phyloP scores from a whole-genome alignment of 2,113 vertebrate genomes.

The Dromaius novaehollandiae region DNA sequence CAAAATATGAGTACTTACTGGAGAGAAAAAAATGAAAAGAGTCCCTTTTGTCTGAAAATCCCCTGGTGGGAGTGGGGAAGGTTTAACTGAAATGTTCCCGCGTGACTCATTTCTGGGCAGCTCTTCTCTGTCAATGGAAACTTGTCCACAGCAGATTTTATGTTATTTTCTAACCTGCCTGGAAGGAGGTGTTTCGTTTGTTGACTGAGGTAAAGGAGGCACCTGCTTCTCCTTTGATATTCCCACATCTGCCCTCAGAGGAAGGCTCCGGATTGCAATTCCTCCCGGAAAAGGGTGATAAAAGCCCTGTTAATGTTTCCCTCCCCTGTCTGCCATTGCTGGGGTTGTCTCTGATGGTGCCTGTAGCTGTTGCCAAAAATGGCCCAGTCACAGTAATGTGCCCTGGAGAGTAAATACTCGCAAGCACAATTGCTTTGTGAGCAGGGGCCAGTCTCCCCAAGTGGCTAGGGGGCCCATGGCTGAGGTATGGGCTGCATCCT shows the following conservation, averaged over 20 bases:
- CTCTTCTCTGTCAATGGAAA: background rate
- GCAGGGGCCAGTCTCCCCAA: background rate
- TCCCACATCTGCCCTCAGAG: conserved; percentile 3
- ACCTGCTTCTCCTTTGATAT: conserved; percentile 16
- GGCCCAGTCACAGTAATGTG: background rate
- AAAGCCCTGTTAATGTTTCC: background rate
- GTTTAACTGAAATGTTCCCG: background rate
- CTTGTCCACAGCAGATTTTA: background rate
- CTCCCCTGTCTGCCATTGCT: background rate
- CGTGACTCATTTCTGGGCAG: background rate
- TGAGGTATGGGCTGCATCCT: background rate
- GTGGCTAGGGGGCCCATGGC: background rate
- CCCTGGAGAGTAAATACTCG: background rate
- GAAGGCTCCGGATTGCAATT: background rate
- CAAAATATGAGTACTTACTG: background rate
- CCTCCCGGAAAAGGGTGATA: background rate
- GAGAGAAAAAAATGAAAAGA: background rate
- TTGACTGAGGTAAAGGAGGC: background rate
- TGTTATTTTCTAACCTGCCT: conserved; percentile 30
- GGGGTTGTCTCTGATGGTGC: background rate
- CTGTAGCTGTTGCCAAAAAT: background rate
- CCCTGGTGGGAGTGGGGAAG: background rate
- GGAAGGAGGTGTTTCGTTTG: background rate
- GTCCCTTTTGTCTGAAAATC: conserved; percentile 33
- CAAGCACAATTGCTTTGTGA: background rate